phyloP scores from a whole-genome alignment of 2,888 invertebrate genomes.

The Eudemis profundana region DNA sequence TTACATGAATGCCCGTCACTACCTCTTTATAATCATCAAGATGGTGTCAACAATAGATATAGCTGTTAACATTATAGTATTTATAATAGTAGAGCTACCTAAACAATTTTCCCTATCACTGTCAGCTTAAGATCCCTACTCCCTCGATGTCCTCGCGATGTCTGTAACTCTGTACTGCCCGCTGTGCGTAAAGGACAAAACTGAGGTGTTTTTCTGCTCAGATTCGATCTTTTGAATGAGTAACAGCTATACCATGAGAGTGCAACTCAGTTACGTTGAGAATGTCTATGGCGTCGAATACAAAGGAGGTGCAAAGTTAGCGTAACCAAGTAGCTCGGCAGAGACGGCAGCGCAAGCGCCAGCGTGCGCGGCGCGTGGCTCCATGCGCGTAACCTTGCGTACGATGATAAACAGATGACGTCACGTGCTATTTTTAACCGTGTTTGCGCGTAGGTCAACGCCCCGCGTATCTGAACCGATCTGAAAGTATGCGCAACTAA shows the following conservation, averaged over 20 bases:
- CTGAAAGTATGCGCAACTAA: conserved; percentile 63
- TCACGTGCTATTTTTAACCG: conserved; percentile 76
- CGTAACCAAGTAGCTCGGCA: neutral
- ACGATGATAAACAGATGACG: conserved; percentile 83
- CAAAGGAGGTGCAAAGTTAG: neutral
- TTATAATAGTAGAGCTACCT: too few relatives aligned
- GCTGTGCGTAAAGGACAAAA: neutral
- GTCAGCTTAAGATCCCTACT: too few relatives aligned
- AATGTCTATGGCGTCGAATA: neutral
- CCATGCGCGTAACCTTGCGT: conserved; percentile 77
- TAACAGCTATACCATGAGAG: neutral
- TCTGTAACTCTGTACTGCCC: neutral
- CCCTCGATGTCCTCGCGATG: neutral
- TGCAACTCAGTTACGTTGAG: neutral
- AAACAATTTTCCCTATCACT: too few relatives aligned
- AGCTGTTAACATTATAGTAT: too few relatives aligned
- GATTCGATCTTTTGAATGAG: neutral
- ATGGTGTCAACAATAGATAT: too few relatives aligned
- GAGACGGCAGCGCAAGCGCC: conserved; percentile 27
- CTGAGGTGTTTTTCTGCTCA: neutral
- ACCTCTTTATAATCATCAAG: too few relatives aligned
- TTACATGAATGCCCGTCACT: too few relatives aligned
- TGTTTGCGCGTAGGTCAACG: conserved; percentile 76
- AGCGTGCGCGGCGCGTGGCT: conserved; percentile 61
- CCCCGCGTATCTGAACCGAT: conserved; percentile 66